A percentile compares a stretch with the other conserved stretches of the same genome.
Conservation (phyloP, 2,888 invertebrate genomes). For the Rutpela maculata region DNA sequence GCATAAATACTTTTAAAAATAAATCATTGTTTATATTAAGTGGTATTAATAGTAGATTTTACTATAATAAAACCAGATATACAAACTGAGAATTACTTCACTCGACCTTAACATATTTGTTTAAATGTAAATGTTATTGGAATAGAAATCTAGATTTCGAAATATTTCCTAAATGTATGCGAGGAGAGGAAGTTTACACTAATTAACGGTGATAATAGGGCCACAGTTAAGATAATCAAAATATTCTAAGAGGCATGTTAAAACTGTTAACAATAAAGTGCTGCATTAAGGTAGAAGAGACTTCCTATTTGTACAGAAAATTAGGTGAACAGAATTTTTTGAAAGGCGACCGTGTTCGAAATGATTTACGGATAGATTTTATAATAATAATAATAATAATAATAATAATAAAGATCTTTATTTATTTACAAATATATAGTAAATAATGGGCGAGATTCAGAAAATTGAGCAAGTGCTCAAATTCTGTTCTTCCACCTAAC, state of each 20-base stretch:
- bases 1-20: constrained; percentile 43
- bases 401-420: too few relatives aligned
- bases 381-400: too few relatives aligned
- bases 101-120: constrained; percentile 37
- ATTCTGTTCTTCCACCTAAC: too few relatives aligned
- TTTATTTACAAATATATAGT: too few relatives aligned
- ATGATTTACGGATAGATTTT: too few relatives aligned
- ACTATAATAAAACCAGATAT: constrained; percentile 44
- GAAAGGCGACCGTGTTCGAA: too few relatives aligned
- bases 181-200: constrained; percentile 28
- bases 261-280: too few relatives aligned
- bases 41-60: constrained; percentile 47
- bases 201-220: constrained; percentile 18
- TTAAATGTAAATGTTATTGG: constrained; percentile 29
- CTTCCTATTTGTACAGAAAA: too few relatives aligned
- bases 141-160: constrained; percentile 28
- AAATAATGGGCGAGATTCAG: too few relatives aligned
- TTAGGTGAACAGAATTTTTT: too few relatives aligned
- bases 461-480: too few relatives aligned
- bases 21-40: constrained; percentile 47
- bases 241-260: background rate
- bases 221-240: constrained; percentile 11
- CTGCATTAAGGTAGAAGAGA: too few relatives aligned
- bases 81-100: constrained; percentile 41
- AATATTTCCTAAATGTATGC: constrained; percentile 31